Evolutionary conservation across 2,888 invertebrate species (phyloP).

Genomic region (Keiferia lycopersicella): DNA sequence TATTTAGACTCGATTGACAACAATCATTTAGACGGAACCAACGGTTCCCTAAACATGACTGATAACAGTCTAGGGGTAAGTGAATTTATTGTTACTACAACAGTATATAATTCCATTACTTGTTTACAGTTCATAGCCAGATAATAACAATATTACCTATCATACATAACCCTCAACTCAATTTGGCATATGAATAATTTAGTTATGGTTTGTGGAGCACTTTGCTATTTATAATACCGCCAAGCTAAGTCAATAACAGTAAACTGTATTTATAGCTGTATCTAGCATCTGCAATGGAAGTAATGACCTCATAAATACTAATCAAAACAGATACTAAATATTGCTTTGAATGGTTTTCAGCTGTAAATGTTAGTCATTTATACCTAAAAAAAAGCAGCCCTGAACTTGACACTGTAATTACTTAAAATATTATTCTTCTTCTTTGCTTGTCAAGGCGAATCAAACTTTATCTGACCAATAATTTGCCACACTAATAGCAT

Average conservation of each 20-base stretch:
- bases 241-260: constrained; percentile 1
- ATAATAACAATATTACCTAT: not conserved
- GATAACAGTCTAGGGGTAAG: constrained; percentile 76
- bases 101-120: not conserved
- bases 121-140: not conserved
- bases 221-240: not conserved
- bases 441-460: too few relatives aligned
- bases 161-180: not conserved
- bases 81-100: constrained; percentile 32
- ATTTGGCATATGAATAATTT: constrained; percentile 25
- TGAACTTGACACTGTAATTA: not conserved
- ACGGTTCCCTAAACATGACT: constrained; percentile 80
- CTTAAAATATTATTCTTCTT: too few relatives aligned
- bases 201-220: constrained; percentile 27
- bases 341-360: not conserved
- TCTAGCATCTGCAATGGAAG: not conserved
- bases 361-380: not conserved
- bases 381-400: not conserved
- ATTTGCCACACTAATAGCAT: too few relatives aligned
- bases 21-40: constrained; percentile 82
- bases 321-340: not conserved
- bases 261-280: not conserved
- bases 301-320: not conserved
- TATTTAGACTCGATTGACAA: constrained; percentile 77
- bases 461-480: too few relatives aligned